These are phyloP conservation scores for Tuberolachnus salignus DNA, from an alignment of 2,888 invertebrate genomes.

Conservation along the genomic window DNA sequence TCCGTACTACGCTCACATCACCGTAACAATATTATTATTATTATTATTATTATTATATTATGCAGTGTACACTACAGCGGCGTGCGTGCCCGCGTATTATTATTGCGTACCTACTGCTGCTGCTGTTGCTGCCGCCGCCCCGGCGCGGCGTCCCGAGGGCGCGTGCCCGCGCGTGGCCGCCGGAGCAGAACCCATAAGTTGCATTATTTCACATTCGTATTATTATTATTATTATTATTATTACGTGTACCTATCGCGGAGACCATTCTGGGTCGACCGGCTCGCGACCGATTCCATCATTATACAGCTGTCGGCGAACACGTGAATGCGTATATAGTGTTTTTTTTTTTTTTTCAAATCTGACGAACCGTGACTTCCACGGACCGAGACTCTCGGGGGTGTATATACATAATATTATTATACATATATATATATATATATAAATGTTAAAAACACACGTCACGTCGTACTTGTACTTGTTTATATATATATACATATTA, in stretches of 20 bases:
- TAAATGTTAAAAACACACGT: no score
- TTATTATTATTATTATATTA: conserved; percentile 9
- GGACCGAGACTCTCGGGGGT: conserved; percentile 22
- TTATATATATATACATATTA: no score
- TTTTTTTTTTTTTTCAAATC: conserved; percentile 33
- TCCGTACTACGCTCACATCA: background rate
- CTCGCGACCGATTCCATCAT: conserved; percentile 40
- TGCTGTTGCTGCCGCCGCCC: background rate
- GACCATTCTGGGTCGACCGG: conserved; percentile 8
- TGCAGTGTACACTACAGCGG: no score
- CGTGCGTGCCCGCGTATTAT: no score
- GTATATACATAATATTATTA: no score
- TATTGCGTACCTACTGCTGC: no score
- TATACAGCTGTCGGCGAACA: conserved; percentile 52
- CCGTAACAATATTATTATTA: background rate
- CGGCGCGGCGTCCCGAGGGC: conserved; percentile 19
- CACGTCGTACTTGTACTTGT: no score
- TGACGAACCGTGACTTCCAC: conserved; percentile 55
- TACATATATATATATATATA: background rate
- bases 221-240: no score
- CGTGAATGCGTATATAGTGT: conserved; percentile 27
- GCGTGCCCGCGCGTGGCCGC: conserved; percentile 47
- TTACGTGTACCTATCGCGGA: background rate
- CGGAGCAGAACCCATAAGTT: conserved; percentile 55
- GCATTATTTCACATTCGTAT: conserved; percentile 22